phyloP scores from a whole-genome alignment of 2,888 invertebrate species.

The Eupithecia abbreviata region DNA sequence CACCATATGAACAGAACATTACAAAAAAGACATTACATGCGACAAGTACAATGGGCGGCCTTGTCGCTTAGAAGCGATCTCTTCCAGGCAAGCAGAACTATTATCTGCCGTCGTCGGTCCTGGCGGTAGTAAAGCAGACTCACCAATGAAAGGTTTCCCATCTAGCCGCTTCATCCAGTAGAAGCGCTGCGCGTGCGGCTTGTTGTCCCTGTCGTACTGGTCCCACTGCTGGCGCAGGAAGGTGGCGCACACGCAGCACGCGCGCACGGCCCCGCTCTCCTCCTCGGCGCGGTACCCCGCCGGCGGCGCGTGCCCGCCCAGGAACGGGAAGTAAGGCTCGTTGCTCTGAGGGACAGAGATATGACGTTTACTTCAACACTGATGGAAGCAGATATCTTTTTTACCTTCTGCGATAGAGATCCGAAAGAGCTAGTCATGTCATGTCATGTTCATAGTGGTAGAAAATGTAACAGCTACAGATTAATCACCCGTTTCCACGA shows the following conservation, averaged over 20 bases:
- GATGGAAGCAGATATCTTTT: not conserved
- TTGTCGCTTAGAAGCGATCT: no score
- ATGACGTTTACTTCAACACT: no score
- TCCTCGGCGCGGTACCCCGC: constrained; percentile 86
- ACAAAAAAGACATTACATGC: no score
- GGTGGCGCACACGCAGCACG: constrained; percentile 94
- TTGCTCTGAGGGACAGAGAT: constrained; percentile 63
- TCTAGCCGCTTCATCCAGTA: constrained; percentile 97
- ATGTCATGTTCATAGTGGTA: not conserved
- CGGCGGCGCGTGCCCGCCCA: constrained; percentile 95
- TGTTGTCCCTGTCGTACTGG: constrained; percentile 92
- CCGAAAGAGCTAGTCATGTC: not conserved
- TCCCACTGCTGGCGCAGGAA: constrained; percentile 96
- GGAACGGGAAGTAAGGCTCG: constrained; percentile 95
- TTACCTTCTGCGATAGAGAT: not conserved
- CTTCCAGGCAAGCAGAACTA: no score
- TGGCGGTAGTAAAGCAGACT: constrained; percentile 55
- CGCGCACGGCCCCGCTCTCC: constrained; percentile 85
- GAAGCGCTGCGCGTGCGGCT: constrained; percentile 93
- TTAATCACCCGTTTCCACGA: not conserved
- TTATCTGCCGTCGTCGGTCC: no score
- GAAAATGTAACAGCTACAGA: not conserved
- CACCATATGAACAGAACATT: no score
- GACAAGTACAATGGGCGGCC: no score
- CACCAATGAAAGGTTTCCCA: constrained; percentile 92